Base-by-base conservation (phyloP, 2,113 vertebrate genomes). In the Leptodactylus fuscus region DNA sequence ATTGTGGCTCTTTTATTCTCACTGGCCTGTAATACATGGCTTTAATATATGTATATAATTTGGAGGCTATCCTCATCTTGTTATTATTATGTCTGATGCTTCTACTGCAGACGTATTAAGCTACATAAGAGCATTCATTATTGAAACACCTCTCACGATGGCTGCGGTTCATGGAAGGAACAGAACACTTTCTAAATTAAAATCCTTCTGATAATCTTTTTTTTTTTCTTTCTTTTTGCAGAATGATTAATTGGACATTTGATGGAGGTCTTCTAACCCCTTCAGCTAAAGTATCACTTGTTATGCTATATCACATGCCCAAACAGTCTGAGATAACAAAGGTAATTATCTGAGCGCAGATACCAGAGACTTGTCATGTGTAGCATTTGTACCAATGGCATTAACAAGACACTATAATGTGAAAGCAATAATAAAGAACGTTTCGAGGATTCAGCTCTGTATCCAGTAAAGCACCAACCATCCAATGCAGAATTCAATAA, bases 71-170 rank as follows among this genome's bases (percentile, higher is more conserved):
- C 2, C 4, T 51, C 48, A 53, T 73, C 81, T 36, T 82, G 46
- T 38, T 55, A 15, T 69, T 51, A 69, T 82, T 73, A 71, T 82
- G 81, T 71, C 67, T 58, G 9, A 44, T 18, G 5, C 46, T 71
- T 82, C 46, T 16, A 60, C 46, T 24, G 44, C 27, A 82, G 81
- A 82, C 48, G 24, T 41, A 73, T 80, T 82, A 32, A 58, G 24
- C 27, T 71, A 38, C 29, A 69, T 71, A 27, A 55, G 32, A 49
- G 0, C 65, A 71, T 81, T 70, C 80, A 49, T 70, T 81, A 70
- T 51, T 82, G 71, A 82, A 82, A 79, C 41, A 58, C 49, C 58
- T 29, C 32, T 77, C 29, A 24, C 3, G 8, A 46, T 44, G 20
- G n/a, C n/a, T n/a, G n/a, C n/a, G n/a, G 75, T 20, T 79, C 29